Conservation (phyloP, 2,888 invertebrate species). For the Sisyra terminalis region DNA sequence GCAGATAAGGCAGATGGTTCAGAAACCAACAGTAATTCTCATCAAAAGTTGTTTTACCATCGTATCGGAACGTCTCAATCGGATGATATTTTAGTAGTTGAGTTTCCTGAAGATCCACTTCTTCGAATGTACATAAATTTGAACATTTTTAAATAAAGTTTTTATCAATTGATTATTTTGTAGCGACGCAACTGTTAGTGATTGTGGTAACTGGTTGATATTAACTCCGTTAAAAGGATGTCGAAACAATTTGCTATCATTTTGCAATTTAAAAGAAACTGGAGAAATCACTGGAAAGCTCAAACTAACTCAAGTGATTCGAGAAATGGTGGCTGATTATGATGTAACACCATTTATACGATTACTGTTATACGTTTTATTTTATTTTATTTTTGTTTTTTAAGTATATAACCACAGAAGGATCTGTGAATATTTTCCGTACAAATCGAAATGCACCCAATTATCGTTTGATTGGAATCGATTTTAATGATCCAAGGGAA, state of each 20-base stretch:
- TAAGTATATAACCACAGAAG: slow-evolving; percentile 83
- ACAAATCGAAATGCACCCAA: slow-evolving; percentile 91
- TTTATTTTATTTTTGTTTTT: slow-evolving; percentile 16
- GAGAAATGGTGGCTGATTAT: slow-evolving; percentile 85
- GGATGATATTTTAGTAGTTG: slow-evolving; percentile 73
- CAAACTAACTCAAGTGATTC: slow-evolving; percentile 62
- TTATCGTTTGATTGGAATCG: slow-evolving; percentile 73
- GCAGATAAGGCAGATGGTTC: slow-evolving; percentile 80
- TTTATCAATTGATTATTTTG: slow-evolving; percentile 14
- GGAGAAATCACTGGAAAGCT: slow-evolving; percentile 46
- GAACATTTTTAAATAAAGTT: slow-evolving; percentile 17
- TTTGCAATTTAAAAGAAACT: slow-evolving; percentile 53
- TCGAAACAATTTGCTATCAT: slow-evolving; percentile 80
- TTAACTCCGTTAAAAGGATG: slow-evolving; percentile 75
- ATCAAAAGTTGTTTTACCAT: slow-evolving; percentile 93
- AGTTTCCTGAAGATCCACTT: slow-evolving; percentile 82
- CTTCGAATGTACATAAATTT: slow-evolving; percentile 89
- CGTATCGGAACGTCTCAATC: slow-evolving; percentile 67
- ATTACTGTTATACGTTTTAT: neutral
- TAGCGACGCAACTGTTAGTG: slow-evolving; percentile 72
- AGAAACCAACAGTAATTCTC: slow-evolving; percentile 69
- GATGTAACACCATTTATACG: slow-evolving; percentile 39
- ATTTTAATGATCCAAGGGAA: slow-evolving; percentile 51
- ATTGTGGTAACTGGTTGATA: slow-evolving; percentile 83
- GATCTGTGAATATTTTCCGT: slow-evolving; percentile 63